Evolutionary conservation across 2,888 invertebrate species (phyloP), one percentile per base, ranked within the genome.

Genomic region (Drosophila meridiana): DNA sequence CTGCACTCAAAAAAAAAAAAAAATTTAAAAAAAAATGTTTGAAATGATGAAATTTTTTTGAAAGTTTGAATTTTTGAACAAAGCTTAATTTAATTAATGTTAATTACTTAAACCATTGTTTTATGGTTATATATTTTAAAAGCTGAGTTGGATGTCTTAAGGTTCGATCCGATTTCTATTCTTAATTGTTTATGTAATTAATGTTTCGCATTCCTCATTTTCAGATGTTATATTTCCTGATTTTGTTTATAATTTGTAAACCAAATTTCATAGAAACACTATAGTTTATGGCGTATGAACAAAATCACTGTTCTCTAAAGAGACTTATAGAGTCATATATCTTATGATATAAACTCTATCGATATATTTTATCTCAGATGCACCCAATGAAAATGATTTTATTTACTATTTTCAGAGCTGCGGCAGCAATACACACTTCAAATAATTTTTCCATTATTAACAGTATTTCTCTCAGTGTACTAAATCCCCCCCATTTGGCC

Each of bases 391-490:
- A 20, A 20, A 20, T 20, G 5, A 14, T 4, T 13, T 40, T 4
- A 14, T 38, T 30, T 30, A 1, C 6, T 32, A 28, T 5, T 13
- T 13, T 36, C 36, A 34, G 7, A 34, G 7, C 34, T 34, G 4
- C 6, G 6, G 1, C 34, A 34, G 6, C 4, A 32, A 32, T 32
- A 32, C 32, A 3, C 2, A 5, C 1, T 8, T 1, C 34, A 34
- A 8, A 34, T 9, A 4, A 38, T 2, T 38, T 38, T 38, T 14
- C 14, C 6, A n/a, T 4, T 11, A 34, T 5, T n/a, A 52, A 11
- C 20, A 20, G 0, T 0, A 20, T 20, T 76, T 76, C 42, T 58
- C 28, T 4, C 13, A 61, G 74, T 77, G 77, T 32, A 61, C 9
- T 7, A n/a, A 26, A 50, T 48, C 63, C 66, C 40, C 40, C 32